Evolutionary conservation across 2,797 vertebrate genomes (phyloP).

Genomic region (Hipposideros larvatus): DNA sequence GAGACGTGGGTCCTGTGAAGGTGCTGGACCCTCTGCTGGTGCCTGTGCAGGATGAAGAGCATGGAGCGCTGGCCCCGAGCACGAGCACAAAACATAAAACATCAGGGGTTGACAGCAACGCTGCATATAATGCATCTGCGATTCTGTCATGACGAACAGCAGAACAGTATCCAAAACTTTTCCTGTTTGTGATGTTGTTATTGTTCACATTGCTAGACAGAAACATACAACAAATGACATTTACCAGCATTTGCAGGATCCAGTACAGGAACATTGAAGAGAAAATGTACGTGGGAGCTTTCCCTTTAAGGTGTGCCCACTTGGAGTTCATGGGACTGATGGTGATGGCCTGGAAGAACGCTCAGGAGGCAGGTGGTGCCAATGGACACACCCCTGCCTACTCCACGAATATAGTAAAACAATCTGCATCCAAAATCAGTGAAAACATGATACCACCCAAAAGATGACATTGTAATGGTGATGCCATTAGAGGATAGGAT

Average conservation of each 20-base stretch:
- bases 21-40: neutral
- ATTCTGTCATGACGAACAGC: neutral
- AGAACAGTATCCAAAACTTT: neutral
- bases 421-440: neutral
- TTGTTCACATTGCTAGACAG: no score
- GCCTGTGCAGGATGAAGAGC: neutral
- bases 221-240: neutral
- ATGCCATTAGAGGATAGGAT: neutral
- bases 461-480: neutral
- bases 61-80: neutral
- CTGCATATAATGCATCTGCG: neutral
- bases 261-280: neutral
- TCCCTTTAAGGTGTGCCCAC: neutral
- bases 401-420: neutral
- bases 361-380: neutral
- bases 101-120: neutral
- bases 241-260: neutral
- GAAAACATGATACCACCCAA: neutral
- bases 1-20: rapidly evolving
- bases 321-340: neutral
- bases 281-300: neutral
- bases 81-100: neutral
- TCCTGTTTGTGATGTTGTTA: neutral
- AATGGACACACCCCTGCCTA: neutral
- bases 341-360: neutral